A percentile compares a stretch with the other conserved stretches of the same genome.
These are phyloP conservation scores for Pseudorhiza aurosa DNA, from an alignment of 30 jellyfish, hydroid and myxozoan genomes.

Conservation along the genomic window DNA sequence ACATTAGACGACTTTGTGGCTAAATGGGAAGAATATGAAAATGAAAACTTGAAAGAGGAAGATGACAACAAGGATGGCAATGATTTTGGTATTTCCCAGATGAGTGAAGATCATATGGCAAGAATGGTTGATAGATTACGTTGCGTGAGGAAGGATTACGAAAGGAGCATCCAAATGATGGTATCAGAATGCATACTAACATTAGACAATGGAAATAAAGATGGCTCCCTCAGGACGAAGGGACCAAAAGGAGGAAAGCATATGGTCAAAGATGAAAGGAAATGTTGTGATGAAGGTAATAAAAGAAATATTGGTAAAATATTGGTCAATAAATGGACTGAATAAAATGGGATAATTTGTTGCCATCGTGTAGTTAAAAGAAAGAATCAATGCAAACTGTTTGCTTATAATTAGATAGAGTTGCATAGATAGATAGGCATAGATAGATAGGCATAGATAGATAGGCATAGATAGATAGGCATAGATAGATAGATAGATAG, in stretches of 20 bases:
- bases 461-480: too few species aligned
- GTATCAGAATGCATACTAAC: not conserved
- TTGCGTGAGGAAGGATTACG: not conserved
- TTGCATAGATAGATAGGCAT: too few species aligned
- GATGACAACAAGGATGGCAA: not conserved
- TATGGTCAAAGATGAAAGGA: too few species aligned
- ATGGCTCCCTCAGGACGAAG: too few species aligned
- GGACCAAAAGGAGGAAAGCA: too few species aligned
- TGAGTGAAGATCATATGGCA: not conserved
- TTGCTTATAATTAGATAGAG: too few species aligned
- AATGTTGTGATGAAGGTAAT: not conserved
- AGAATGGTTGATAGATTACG: not conserved
- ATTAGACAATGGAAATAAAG: not conserved
- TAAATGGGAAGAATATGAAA: not conserved
- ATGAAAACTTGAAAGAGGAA: not conserved
- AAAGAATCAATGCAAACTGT: not conserved
- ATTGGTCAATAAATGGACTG: not conserved
- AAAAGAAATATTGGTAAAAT: too few species aligned
- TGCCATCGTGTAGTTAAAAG: not conserved
- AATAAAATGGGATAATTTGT: constrained; percentile 7
- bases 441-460: too few species aligned
- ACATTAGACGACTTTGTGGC: not conserved
- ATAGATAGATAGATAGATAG: too few species aligned
- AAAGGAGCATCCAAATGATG: not conserved
- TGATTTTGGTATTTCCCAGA: not conserved